Percentiles rank a stretch among this genome's conserved stretches.
Evolutionary conservation across 2,797 vertebrate genomes (phyloP).

Genomic region (Notamacropus eugenii): DNA sequence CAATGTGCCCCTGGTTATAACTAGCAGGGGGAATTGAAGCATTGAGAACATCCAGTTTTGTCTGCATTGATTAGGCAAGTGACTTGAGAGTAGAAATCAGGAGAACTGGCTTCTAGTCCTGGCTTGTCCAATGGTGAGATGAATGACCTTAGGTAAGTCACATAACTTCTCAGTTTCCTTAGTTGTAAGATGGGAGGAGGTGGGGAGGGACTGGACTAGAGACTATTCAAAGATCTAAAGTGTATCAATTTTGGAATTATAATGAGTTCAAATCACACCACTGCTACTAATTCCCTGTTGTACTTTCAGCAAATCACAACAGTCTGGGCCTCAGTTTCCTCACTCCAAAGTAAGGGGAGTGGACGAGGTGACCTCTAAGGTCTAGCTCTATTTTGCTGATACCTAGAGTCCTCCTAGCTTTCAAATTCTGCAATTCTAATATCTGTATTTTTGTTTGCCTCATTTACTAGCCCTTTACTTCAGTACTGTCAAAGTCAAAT

Average conservation of each 20-base stretch:
- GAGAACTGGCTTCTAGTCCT: background rate
- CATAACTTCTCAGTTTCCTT: background rate
- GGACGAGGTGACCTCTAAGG: background rate
- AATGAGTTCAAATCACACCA: background rate
- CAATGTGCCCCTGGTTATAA: background rate
- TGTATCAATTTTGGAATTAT: background rate
- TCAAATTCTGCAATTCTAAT: background rate
- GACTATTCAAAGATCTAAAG: background rate
- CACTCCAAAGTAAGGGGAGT: background rate
- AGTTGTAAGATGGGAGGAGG: background rate
- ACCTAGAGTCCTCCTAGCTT: background rate
- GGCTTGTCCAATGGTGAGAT: background rate
- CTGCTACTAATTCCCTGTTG: background rate
- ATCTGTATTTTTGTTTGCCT: background rate
- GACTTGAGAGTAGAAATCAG: accelerated
- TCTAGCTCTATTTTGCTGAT: background rate
- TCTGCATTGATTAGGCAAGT: background rate
- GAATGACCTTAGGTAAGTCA: background rate
- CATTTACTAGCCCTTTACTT: background rate
- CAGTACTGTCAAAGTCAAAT: background rate
- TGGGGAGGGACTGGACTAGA: background rate
- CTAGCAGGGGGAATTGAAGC: background rate
- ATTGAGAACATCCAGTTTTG: background rate
- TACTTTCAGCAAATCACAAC: background rate
- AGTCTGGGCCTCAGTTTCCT: background rate